phyloP scores from a whole-genome alignment of 2,888 invertebrate species.

The Heliconius hortense region DNA sequence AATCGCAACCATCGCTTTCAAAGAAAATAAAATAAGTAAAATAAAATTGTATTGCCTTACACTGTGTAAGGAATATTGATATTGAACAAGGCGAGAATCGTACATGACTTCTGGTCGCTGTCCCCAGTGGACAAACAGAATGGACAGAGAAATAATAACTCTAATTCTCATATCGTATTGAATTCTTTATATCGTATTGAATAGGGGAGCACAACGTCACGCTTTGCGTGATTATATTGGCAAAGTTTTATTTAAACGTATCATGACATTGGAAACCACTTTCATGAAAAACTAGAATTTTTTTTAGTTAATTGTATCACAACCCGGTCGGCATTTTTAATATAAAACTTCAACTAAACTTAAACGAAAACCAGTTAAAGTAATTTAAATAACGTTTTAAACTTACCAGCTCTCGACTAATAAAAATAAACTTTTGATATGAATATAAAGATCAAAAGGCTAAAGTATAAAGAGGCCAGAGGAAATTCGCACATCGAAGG shows the following conservation, averaged over 20 bases:
- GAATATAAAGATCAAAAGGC: conserved; percentile 16
- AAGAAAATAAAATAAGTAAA: neutral
- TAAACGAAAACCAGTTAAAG: conserved; percentile 5
- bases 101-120: neutral
- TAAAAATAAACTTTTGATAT: conserved; percentile 10
- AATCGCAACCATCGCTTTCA: neutral
- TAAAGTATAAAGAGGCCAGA: conserved; percentile 2
- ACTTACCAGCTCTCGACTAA: conserved; percentile 16
- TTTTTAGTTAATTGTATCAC: neutral
- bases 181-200: too few relatives aligned
- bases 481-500: conserved; percentile 4
- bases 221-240: too few relatives aligned
- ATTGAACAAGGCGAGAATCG: neutral
- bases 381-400: conserved; percentile 15
- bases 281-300: too few relatives aligned
- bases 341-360: neutral
- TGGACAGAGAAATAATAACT: conserved; percentile 6
- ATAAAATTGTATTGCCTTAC: neutral
- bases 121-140: conserved; percentile 1
- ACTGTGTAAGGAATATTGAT: neutral
- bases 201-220: too few relatives aligned
- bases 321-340: neutral
- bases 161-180: too few relatives aligned
- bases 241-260: too few relatives aligned
- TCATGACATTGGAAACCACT: too few relatives aligned